phyloP scores from a whole-genome alignment of 2,888 invertebrate genomes.

The Emmelina monodactyla region DNA sequence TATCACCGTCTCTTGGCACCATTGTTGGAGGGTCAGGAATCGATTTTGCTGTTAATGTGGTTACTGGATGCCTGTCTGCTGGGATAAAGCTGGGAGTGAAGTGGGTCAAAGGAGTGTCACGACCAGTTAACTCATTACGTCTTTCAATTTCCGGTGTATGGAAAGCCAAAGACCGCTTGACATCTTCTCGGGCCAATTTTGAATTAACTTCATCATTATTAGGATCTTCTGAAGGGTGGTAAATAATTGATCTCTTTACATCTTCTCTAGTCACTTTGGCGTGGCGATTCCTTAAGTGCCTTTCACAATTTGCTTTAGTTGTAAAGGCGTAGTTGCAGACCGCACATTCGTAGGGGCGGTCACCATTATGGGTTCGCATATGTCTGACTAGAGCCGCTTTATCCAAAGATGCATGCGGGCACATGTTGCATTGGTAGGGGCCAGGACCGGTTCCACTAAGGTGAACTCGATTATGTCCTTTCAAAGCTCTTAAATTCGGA shows the following conservation, averaged over 20 bases:
- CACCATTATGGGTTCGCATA: conserved; percentile 94
- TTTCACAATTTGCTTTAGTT: conserved; percentile 96
- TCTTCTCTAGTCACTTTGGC: conserved; percentile 86
- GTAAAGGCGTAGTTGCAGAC: conserved; percentile 97
- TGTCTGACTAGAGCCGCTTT: conserved; percentile 92
- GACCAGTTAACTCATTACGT: conserved; percentile 41
- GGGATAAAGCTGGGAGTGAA: conserved; percentile 51
- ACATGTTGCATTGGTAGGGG: conserved; percentile 93
- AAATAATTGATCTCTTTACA: conserved; percentile 86
- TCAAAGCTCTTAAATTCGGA: conserved; percentile 87
- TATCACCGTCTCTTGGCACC: conserved; percentile 45
- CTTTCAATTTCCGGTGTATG: conserved; percentile 60
- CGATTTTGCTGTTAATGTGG: conserved; percentile 36
- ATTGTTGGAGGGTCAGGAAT: conserved; percentile 38
- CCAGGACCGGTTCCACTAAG: conserved; percentile 78
- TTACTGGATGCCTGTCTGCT: conserved; percentile 52
- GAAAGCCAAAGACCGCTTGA: conserved; percentile 63
- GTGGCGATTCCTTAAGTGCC: conserved; percentile 92
- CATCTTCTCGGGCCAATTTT: conserved; percentile 62
- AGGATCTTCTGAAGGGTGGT: conserved; percentile 86
- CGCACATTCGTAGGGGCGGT: conserved; percentile 92
- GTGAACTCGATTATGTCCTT: conserved; percentile 90
- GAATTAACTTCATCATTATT: conserved; percentile 75
- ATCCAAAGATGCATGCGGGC: conserved; percentile 87
- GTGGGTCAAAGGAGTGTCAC: conserved; percentile 50